These are phyloP conservation scores for Cyclopterus lumpus DNA, from an alignment of 2,797 vertebrate genomes.

Conservation along the genomic window DNA sequence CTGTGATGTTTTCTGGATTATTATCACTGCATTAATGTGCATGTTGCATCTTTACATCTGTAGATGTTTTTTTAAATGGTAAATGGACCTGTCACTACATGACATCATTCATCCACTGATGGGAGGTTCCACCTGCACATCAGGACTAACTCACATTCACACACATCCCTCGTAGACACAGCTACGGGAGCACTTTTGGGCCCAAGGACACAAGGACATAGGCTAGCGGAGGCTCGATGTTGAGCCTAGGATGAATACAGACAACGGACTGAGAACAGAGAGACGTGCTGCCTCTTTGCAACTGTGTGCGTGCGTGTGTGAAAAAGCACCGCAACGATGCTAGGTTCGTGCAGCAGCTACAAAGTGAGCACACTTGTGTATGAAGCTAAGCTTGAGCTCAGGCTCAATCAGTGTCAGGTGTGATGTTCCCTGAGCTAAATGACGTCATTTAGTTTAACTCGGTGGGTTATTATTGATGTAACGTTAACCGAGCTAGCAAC, in stretches of 20 bases:
- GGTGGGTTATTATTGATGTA: not conserved
- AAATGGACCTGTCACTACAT: no score
- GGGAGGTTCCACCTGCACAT: no score
- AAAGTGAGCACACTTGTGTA: fast-evolving
- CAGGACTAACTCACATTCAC: no score
- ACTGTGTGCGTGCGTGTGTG: not conserved
- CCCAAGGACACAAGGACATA: no score
- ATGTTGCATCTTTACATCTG: not conserved
- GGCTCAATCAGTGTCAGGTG: not conserved
- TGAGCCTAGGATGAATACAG: conserved; percentile 82
- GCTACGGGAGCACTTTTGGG: no score
- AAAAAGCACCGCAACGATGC: not conserved
- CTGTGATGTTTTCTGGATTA: not conserved
- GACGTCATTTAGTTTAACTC: not conserved
- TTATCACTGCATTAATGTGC: not conserved
- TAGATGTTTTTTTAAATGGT: not conserved
- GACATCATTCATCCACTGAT: no score
- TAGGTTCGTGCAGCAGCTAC: not conserved
- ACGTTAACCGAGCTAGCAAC: not conserved
- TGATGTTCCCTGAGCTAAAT: not conserved
- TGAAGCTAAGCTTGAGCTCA: conserved; percentile 25
- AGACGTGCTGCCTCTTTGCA: not conserved
- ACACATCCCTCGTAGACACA: no score
- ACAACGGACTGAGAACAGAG: not conserved
- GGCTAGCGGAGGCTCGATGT: no score